Evolutionary conservation across 2,888 invertebrate genomes (phyloP).

Genomic region (Tetramorium bicarinatum): DNA sequence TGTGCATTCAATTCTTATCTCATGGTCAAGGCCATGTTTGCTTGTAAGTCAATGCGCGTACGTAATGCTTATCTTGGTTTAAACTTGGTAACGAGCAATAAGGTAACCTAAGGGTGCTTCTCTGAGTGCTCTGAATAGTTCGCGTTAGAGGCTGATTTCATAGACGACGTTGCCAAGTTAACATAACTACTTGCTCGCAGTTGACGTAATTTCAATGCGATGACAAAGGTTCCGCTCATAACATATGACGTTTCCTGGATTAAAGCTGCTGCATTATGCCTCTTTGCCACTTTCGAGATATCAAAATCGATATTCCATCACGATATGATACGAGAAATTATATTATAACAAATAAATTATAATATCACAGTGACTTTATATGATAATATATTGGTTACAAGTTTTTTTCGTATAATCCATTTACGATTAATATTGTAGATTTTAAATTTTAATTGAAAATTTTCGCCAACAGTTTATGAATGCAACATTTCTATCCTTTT

Average conservation of each 20-base stretch:
- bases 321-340: background rate
- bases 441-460: background rate
- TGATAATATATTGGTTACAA: background rate
- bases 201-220: constrained; percentile 78
- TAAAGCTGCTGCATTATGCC: background rate
- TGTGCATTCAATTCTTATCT: constrained; percentile 21
- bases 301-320: background rate
- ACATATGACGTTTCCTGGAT: constrained; percentile 44
- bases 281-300: background rate
- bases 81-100: constrained; percentile 61
- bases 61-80: constrained; percentile 54
- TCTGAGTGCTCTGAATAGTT: constrained; percentile 58
- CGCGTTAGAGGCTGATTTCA: constrained; percentile 69
- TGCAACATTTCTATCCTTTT: background rate
- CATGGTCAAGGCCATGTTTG: constrained; percentile 41
- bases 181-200: constrained; percentile 47
- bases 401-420: background rate
- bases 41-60: constrained; percentile 19
- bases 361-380: background rate
- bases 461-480: background rate
- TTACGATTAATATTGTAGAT: background rate
- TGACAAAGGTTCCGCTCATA: constrained; percentile 70
- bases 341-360: background rate
- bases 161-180: constrained; percentile 55
- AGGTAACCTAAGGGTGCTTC: constrained; percentile 67